These are phyloP conservation scores for Tapirus terrestris DNA, from an alignment of 2,113 vertebrate genomes.

Conservation along the genomic window DNA sequence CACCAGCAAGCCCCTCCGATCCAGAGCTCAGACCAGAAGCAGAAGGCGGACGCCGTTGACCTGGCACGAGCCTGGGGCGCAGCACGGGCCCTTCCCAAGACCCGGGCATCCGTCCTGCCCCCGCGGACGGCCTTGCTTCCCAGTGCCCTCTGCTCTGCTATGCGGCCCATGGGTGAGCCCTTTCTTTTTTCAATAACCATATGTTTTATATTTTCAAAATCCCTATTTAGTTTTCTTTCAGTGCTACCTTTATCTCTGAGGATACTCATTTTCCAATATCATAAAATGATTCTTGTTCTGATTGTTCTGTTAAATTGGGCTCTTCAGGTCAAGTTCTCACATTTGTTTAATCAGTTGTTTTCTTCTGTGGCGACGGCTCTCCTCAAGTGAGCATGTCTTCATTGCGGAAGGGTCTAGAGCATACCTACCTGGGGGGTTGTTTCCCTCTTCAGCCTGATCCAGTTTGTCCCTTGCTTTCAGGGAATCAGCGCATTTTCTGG, in stretches of 20 bases:
- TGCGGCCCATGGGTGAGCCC: rapidly evolving
- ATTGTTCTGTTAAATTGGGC: background rate
- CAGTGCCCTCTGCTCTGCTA: background rate
- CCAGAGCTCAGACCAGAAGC: background rate
- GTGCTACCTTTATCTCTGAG: background rate
- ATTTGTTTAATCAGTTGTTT: background rate
- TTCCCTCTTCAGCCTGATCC: background rate
- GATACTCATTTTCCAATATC: background rate
- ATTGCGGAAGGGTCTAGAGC: background rate
- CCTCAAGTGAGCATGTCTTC: background rate
- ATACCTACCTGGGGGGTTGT: too few species aligned
- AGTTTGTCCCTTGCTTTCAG: background rate
- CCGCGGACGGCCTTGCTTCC: background rate
- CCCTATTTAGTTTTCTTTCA: background rate
- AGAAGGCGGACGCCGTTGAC: background rate
- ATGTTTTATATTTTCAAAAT: background rate
- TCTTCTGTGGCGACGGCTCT: background rate
- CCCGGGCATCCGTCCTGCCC: background rate
- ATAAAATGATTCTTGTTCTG: background rate
- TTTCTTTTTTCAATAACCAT: background rate
- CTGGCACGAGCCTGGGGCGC: too few species aligned
- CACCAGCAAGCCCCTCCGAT: background rate
- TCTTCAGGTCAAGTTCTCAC: background rate
- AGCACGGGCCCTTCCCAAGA: background rate
- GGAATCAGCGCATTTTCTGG: background rate